Evolutionary conservation across 2,888 invertebrate species (phyloP).

Genomic region (Noctua pronuba): DNA sequence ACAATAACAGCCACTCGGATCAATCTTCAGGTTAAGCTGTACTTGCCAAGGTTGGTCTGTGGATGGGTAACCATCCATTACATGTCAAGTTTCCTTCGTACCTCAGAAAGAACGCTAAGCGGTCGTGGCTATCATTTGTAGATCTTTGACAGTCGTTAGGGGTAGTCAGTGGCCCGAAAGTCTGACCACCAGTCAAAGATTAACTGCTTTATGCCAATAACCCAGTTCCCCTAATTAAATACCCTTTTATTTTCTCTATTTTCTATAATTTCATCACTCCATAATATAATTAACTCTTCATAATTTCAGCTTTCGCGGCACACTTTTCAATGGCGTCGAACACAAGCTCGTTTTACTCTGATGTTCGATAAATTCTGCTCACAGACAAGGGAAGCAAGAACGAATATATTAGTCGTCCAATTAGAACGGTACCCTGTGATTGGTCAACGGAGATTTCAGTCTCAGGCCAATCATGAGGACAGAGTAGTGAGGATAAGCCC

Average conservation of each 20-base stretch:
- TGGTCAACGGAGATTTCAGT: constrained; percentile 79
- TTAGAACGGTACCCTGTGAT: constrained; percentile 77
- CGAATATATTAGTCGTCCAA: constrained; percentile 80
- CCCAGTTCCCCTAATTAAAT: not conserved
- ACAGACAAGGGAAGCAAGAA: constrained; percentile 51
- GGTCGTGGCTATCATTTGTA: too few relatives aligned
- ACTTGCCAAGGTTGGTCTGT: too few relatives aligned
- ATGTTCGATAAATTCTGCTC: constrained; percentile 62
- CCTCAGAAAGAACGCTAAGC: too few relatives aligned
- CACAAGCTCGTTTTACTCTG: constrained; percentile 32
- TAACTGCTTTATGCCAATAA: not conserved
- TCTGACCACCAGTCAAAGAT: too few relatives aligned
- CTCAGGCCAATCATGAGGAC: constrained; percentile 65
- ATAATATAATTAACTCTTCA: not conserved
- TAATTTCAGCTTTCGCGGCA: not conserved
- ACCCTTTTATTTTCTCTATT: not conserved
- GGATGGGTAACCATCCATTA: too few relatives aligned
- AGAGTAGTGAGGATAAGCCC: constrained; percentile 66
- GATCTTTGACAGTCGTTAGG: too few relatives aligned
- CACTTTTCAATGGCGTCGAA: constrained; percentile 35
- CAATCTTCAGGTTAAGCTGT: too few relatives aligned
- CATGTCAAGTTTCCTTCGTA: too few relatives aligned
- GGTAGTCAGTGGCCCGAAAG: too few relatives aligned
- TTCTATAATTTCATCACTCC: not conserved
- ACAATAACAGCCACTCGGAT: too few relatives aligned